Evolutionary conservation across 1,140 invertebrate species (phyloP).

Genomic region (Caerostris darwini): DNA sequence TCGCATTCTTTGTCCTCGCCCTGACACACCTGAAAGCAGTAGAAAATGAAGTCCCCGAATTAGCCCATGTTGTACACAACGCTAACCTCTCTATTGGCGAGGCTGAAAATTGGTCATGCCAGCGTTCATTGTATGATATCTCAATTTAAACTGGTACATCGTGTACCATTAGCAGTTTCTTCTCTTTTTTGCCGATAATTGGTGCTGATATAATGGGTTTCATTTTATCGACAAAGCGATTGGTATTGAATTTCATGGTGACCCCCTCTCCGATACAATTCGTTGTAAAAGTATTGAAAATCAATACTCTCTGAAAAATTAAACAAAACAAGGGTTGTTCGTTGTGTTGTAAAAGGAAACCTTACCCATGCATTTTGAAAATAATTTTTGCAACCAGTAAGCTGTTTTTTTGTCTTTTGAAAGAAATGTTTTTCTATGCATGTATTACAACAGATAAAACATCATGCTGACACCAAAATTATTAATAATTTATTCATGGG

Average conservation of each 20-base stretch:
- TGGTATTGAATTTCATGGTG: background rate
- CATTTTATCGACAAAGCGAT: background rate
- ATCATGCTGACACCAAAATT: too few relatives aligned
- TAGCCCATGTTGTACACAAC: background rate
- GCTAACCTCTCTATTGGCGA: background rate
- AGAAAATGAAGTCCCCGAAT: background rate
- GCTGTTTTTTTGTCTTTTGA: too few relatives aligned
- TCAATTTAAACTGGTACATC: background rate
- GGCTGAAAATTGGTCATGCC: background rate
- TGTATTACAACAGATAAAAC: too few relatives aligned
- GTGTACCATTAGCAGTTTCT: background rate
- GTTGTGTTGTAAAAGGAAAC: background rate
- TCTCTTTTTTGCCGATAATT: background rate
- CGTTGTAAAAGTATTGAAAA: background rate
- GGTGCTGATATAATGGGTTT: background rate
- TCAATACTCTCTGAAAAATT: background rate
- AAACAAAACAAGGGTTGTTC: background rate
- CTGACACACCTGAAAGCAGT: background rate
- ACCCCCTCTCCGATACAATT: background rate
- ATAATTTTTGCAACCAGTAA: too few relatives aligned
- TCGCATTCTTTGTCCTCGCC: background rate
- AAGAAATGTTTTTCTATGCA: too few relatives aligned
- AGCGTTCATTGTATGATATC: background rate
- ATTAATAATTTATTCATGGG: too few relatives aligned
- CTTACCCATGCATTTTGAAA: background rate